These are phyloP conservation scores for Hormaphis cornu DNA, from an alignment of 1,140 invertebrate species.

Conservation along the genomic window DNA sequence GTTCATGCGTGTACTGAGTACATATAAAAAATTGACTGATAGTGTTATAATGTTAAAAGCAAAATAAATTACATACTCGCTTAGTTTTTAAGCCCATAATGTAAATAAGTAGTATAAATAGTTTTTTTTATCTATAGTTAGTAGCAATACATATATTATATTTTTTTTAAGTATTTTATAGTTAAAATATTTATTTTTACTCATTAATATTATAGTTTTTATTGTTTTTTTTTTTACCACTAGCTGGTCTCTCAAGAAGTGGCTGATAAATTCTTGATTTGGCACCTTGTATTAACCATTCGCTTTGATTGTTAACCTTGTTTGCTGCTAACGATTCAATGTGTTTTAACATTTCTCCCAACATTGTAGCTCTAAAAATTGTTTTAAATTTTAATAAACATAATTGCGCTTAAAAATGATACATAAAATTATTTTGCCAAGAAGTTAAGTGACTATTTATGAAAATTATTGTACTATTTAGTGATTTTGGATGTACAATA, in stretches of 20 bases:
- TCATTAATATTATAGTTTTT: background rate
- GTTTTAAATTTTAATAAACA: conserved; percentile 12
- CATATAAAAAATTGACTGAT: background rate
- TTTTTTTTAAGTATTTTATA: background rate
- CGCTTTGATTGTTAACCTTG: conserved; percentile 43
- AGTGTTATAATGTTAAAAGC: background rate
- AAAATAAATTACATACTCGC: no score
- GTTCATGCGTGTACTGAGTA: background rate
- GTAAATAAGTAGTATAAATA: background rate
- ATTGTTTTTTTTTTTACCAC: no score
- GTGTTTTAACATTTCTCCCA: conserved; percentile 55
- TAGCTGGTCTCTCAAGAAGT: conserved; percentile 61
- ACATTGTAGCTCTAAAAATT: conserved; percentile 58
- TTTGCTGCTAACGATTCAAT: conserved; percentile 43
- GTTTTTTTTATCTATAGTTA: background rate
- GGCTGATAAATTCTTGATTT: conserved; percentile 60
- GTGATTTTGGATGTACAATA: no score
- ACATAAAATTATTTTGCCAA: background rate
- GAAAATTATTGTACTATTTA: no score
- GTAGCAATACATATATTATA: background rate
- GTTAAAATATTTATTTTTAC: background rate
- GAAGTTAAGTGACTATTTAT: no score
- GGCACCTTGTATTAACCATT: conserved; percentile 57
- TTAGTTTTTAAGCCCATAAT: no score
- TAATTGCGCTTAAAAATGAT: background rate